These are phyloP conservation scores for Myanophis thanlyinensis DNA, from an alignment of 2,113 vertebrate genomes.

Conservation along the genomic window DNA sequence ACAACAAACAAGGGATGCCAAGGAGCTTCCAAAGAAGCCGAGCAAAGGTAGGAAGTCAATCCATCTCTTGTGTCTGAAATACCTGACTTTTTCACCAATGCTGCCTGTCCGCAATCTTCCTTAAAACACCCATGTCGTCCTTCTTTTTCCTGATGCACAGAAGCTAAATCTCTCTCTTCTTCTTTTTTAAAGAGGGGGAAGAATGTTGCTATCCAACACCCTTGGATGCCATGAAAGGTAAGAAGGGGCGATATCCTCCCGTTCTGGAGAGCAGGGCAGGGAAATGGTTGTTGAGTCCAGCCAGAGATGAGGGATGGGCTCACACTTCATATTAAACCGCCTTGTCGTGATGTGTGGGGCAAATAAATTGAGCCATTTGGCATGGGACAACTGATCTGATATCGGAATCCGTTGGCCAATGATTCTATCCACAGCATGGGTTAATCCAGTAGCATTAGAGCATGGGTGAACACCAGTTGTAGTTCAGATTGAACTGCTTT, in stretches of 20 bases:
- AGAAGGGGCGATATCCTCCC: not conserved
- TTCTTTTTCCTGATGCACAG: not conserved
- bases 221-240: conserved; percentile 18
- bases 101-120: not conserved
- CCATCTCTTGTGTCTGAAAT: not conserved
- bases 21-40: fast-evolving
- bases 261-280: not conserved
- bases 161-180: not conserved
- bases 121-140: not conserved
- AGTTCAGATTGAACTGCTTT: not conserved
- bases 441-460: not conserved
- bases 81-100: not conserved
- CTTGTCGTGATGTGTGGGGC: not conserved
- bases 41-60: not conserved
- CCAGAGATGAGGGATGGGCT: not conserved
- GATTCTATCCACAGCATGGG: not conserved
- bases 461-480: not conserved
- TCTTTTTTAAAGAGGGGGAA: not conserved
- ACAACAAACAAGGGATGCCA: not conserved
- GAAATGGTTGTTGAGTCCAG: not conserved
- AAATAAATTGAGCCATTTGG: not conserved
- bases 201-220: not conserved
- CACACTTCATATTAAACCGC: not conserved
- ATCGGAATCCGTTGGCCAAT: not conserved
- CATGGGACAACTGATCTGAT: not conserved